These are phyloP conservation scores for Paramormyrops kingsleyae DNA, from an alignment of 2,113 vertebrate genomes.

Conservation along the genomic window DNA sequence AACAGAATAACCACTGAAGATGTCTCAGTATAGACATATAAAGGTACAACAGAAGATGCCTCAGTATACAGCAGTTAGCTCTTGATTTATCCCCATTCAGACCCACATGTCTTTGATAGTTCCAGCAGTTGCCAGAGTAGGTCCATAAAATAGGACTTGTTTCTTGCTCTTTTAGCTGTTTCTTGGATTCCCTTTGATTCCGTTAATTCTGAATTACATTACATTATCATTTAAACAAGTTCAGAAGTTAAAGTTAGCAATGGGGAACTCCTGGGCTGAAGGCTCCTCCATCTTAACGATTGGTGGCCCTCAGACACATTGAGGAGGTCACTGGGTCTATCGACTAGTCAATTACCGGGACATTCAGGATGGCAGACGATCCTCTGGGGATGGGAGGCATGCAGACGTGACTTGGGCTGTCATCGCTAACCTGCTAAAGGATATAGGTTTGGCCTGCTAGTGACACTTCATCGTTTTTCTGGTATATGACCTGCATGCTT, in stretches of 20 bases:
- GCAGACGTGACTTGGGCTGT: background rate
- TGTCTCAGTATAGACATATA: background rate
- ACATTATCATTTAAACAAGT: background rate
- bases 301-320: slow-evolving; percentile 13
- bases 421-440: background rate
- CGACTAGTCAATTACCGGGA: background rate
- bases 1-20: background rate
- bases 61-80: background rate
- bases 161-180: background rate
- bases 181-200: background rate
- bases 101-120: background rate
- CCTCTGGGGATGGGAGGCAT: slow-evolving; percentile 5
- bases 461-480: slow-evolving; percentile 5
- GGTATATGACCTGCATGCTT: background rate
- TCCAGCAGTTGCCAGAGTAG: background rate
- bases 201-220: background rate
- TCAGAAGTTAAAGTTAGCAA: slow-evolving; percentile 16
- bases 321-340: background rate
- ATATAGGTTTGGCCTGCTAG: slow-evolving; percentile 4
- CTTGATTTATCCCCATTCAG: background rate
- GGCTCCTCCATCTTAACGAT: background rate
- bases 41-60: background rate
- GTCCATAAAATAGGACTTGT: background rate
- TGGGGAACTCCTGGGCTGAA: too few species aligned
- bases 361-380: background rate